Percentiles rank a stretch among this genome's conserved stretches.
These are phyloP conservation scores for Pluvianellus socialis DNA, from an alignment of 2,113 vertebrate genomes.

Conservation along the genomic window DNA sequence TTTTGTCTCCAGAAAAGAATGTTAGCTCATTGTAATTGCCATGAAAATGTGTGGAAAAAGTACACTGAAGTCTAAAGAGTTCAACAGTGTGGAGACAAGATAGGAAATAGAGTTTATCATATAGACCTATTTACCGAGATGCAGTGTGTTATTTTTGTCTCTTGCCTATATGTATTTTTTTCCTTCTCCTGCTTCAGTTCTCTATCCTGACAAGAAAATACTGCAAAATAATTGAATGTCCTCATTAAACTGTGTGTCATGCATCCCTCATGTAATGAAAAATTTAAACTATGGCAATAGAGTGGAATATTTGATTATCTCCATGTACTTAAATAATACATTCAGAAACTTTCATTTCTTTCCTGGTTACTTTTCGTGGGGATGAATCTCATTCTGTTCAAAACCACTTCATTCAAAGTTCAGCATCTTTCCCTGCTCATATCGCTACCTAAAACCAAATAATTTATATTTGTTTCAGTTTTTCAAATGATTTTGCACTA, in stretches of 20 bases:
- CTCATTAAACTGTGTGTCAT: background rate
- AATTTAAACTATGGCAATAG: background rate
- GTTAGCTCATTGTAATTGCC: background rate
- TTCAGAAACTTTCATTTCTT: background rate
- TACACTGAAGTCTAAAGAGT: background rate
- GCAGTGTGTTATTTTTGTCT: background rate
- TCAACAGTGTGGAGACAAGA: background rate
- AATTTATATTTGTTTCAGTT: background rate
- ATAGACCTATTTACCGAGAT: background rate
- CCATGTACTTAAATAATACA: background rate
- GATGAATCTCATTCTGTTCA: background rate
- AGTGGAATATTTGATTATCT: background rate
- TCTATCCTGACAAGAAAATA: background rate
- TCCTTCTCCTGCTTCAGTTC: background rate
- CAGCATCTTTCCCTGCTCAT: background rate
- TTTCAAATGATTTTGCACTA: background rate
- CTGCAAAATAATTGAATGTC: background rate
- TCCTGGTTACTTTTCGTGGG: background rate
- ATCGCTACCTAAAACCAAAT: background rate
- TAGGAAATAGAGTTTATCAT: background rate
- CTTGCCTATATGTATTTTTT: background rate
- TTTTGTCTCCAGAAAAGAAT: background rate
- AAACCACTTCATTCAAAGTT: background rate
- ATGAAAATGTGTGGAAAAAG: background rate
- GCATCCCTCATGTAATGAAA: background rate